These are phyloP conservation scores for Semaprochilodus insignis DNA, from an alignment of 2,797 vertebrate species.

Conservation along the genomic window DNA sequence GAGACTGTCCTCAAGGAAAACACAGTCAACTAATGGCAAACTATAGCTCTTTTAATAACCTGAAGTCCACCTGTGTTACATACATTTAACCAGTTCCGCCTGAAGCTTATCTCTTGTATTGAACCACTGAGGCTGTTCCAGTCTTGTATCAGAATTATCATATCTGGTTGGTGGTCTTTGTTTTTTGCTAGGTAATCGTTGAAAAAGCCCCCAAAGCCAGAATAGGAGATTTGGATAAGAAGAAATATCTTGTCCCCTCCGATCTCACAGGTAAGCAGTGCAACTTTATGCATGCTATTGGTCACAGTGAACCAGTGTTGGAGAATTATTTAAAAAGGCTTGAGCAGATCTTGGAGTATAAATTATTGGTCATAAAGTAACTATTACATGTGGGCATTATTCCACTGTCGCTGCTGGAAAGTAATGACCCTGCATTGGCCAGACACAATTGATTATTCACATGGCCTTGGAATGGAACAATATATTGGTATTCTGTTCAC, in stretches of 20 bases:
- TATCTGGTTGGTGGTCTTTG: not conserved
- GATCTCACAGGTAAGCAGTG: conserved; percentile 87
- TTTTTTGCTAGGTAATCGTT: conserved; percentile 87
- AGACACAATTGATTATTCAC: conserved; percentile 1
- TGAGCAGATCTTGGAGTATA: no score
- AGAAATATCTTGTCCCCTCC: conserved; percentile 94
- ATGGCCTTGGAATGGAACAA: not conserved
- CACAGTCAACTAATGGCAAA: no score
- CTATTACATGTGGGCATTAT: conserved; percentile 18
- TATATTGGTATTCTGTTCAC: not conserved
- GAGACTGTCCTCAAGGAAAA: not conserved
- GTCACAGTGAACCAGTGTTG: no score
- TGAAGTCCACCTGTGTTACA: no score
- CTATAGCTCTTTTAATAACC: no score
- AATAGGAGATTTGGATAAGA: conserved; percentile 95
- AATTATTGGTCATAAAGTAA: not conserved
- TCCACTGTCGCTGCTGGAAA: not conserved
- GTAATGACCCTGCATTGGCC: conserved; percentile 1
- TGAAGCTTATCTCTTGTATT: not conserved
- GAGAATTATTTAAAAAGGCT: no score
- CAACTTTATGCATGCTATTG: not conserved
- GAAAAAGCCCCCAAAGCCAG: conserved; percentile 95
- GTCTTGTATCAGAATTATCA: not conserved
- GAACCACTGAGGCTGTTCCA: not conserved
- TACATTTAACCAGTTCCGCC: not conserved